These are phyloP conservation scores for Heliconius charithonia DNA, from an alignment of 2,888 invertebrate genomes.

Conservation along the genomic window DNA sequence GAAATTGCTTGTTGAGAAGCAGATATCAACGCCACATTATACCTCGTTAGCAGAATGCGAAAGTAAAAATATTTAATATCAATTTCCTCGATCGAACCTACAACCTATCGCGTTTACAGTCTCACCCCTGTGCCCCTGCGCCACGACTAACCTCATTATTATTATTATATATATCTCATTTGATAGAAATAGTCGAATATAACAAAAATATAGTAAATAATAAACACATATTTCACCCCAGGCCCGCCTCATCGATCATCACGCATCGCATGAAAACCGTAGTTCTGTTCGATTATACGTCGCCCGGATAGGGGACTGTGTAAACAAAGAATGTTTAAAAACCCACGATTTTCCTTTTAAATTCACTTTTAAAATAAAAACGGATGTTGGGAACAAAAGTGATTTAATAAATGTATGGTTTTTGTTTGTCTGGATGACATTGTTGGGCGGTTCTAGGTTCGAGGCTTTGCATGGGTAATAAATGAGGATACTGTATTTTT, in stretches of 20 bases:
- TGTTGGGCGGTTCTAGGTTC: too few species aligned
- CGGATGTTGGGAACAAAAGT: not conserved
- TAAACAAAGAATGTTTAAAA: conserved; percentile 23
- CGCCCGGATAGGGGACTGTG: conserved; percentile 20
- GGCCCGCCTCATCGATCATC: conserved; percentile 27
- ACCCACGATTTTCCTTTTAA: not conserved
- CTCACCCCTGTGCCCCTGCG: not conserved
- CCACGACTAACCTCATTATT: too few species aligned
- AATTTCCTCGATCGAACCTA: not conserved
- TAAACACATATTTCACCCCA: conserved; percentile 27
- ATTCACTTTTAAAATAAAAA: conserved; percentile 2
- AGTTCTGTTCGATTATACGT: conserved; percentile 20
- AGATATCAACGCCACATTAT: not conserved
- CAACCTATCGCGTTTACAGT: not conserved
- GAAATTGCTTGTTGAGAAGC: not conserved
- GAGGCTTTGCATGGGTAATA: too few species aligned
- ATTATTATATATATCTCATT: not conserved
- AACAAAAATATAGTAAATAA: conserved; percentile 20
- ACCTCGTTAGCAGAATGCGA: not conserved
- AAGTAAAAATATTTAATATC: not conserved
- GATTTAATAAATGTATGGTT: not conserved
- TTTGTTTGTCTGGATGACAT: too few species aligned
- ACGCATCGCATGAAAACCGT: conserved; percentile 28
- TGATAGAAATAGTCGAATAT: not conserved
- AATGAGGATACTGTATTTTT: too few species aligned